phyloP scores from a whole-genome alignment of 2,113 vertebrate genomes.

The Megalops atlanticus region DNA sequence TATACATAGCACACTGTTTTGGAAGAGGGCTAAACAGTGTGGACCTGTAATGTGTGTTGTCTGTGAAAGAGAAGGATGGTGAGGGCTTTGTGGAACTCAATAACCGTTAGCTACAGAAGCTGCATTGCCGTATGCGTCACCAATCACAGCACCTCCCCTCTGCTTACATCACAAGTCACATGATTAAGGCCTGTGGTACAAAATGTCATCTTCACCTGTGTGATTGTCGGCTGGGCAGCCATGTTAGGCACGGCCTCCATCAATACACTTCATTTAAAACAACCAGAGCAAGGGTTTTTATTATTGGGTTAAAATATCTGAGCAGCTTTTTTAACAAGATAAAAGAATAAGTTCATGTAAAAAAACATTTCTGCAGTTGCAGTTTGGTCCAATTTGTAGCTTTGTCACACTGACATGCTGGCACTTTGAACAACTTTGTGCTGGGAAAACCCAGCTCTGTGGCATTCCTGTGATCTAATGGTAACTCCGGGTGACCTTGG shows the following conservation, averaged over 20 bases:
- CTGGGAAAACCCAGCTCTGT: too few relatives aligned
- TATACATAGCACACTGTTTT: not conserved
- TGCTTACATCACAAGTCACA: not conserved
- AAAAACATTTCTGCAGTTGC: not conserved
- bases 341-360: not conserved
- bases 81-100: too few relatives aligned
- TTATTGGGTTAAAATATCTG: not conserved
- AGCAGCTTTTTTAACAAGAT: not conserved
- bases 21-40: not conserved
- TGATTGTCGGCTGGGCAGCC: too few relatives aligned
- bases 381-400: not conserved
- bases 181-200: not conserved
- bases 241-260: too few relatives aligned
- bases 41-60: not conserved
- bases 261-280: not conserved
- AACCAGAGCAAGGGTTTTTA: not conserved
- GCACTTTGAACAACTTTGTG: not conserved
- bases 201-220: not conserved
- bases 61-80: too few relatives aligned
- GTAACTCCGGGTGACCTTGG: not conserved
- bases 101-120: too few relatives aligned
- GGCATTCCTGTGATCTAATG: not conserved
- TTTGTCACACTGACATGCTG: not conserved
- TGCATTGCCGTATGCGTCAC: not conserved
- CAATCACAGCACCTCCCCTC: not conserved